These are phyloP conservation scores for Alviniconcha marisindica DNA, from an alignment of 1,140 invertebrate species.

Conservation along the genomic window DNA sequence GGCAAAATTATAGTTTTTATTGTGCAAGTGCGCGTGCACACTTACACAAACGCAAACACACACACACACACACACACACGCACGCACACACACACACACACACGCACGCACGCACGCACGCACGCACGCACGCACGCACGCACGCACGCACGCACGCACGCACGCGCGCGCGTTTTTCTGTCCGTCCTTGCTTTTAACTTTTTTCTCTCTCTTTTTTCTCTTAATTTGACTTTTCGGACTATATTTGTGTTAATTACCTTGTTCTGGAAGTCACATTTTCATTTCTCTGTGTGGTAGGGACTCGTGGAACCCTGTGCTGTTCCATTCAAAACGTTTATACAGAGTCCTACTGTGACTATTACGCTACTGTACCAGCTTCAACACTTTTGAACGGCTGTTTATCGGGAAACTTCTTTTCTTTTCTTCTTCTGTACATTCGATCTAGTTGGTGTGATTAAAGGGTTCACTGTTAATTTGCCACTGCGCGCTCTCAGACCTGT, in stretches of 20 bases:
- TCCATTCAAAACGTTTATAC: background rate
- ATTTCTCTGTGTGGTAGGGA: background rate
- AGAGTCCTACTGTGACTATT: background rate
- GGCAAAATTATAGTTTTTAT: too few relatives aligned
- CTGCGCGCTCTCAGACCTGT: too few relatives aligned
- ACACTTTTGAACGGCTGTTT: too few relatives aligned
- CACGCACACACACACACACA: slow-evolving; percentile 24
- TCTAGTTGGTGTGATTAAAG: too few relatives aligned
- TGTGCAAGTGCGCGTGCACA: too few relatives aligned
- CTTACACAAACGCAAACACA: background rate
- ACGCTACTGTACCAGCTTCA: too few relatives aligned
- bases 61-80: slow-evolving; percentile 3
- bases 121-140: background rate
- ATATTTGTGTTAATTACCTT: too few relatives aligned
- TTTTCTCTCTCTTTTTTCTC: background rate
- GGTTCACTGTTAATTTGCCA: too few relatives aligned
- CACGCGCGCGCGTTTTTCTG: background rate
- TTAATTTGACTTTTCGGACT: background rate
- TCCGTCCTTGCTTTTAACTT: background rate
- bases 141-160: background rate
- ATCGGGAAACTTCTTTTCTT: too few relatives aligned
- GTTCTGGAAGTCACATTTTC: too few relatives aligned
- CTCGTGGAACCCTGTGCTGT: background rate
- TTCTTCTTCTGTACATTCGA: too few relatives aligned
- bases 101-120: slow-evolving; percentile 1